Evolutionary conservation across 2,113 vertebrate genomes (phyloP), one percentile per base, ranked within the genome.

Genomic region (Leptobrachium leishanense): DNA sequence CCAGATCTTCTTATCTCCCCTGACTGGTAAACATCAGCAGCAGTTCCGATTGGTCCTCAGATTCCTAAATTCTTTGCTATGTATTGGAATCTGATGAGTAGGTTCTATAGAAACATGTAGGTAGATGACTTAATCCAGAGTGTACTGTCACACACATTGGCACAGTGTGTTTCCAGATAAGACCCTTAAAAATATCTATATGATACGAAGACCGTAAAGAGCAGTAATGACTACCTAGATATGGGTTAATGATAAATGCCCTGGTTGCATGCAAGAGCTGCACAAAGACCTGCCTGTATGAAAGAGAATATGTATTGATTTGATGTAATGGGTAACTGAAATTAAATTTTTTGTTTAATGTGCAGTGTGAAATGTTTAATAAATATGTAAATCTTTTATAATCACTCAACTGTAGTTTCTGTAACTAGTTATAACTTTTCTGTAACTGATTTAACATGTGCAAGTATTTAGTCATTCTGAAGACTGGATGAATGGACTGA

Each of bases 171-270:
- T 42, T 20, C 43, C 39, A 76, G 44, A 68, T 41, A 76, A 68
- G 40, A 39, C 74, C 39, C 65, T 76, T 57, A n/a, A 40, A 64
- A 73, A 73, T 44, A 31, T 43, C 20, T 79, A 46, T 79, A 15
- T 44, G 50, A 73, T 39, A 55, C 7, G 40, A 67, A 79, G 15
- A 46, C 20, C 20, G 59, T 67, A 62, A 79, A 43, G 42, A 77
- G 46, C 31, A 79, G 50, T 46, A 31, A 73, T 42, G 70, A 46
- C 10, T 54, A 54, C 62, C 43, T 20, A 73, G 63, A 73, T 43
- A 68, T 65, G 15, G 9, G 4, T 70, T 73, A 66, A 79, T 79
- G 77, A 79, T 79, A 79, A 67, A 79, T 79, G 65, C 41, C 41
- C 73, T 41, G 62, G 55, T 73, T 79, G 66, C 69, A 39, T 66